Base-by-base conservation (phyloP, 1,140 invertebrate species). In the Bombus haemorrhoidalis region DNA sequence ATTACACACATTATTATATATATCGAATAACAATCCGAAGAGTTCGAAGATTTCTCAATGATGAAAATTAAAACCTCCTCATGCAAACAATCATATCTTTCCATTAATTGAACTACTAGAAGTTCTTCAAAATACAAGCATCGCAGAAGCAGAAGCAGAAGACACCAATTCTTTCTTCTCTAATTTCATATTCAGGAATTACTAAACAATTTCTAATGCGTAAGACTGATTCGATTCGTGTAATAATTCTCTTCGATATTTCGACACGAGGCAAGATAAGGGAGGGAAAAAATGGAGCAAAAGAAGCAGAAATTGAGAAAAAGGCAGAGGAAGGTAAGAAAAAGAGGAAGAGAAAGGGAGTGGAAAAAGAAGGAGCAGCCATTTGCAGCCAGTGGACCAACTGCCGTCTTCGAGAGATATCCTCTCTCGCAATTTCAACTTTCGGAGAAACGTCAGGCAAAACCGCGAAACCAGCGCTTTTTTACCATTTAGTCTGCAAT, bases 381-480 rank as follows among this genome's bases (percentile, higher is more conserved):
- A 74, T 81, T 85, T 81, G 57, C 77, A 85, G 53, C 64, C 41
- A 34, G 32, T 68, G 69, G 59, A 74, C 83, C 78, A 62, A 85
- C 83, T 34, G 78, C 69, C 83, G 81, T 83, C 64, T 69, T 59
- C n/a, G 76, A 43, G 66, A 62, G 59, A 64, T 86, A 83, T 75
- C 71, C 75, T 85, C 85, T 77, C 82, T 76, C 75, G 90, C 71
- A 91, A 91, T 91, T 91, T 91, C 80, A 84, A 77, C 82, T 91
- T 91, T 88, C 87, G 90, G 66, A 88, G 90, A 91, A 91, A 91
- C 81, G 69, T 22, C 74, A 72, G 18, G 76, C 83, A 92, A 92
- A 92, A 90, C 83, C 86, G 76, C 79, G 91, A 79, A 79, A 62
- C 53, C 76, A 68, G 32, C 28, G 71, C 28, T 86, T 91, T 88